phyloP scores from a whole-genome alignment of 2,888 invertebrate species.

The Pandemis cinnamomeana region DNA sequence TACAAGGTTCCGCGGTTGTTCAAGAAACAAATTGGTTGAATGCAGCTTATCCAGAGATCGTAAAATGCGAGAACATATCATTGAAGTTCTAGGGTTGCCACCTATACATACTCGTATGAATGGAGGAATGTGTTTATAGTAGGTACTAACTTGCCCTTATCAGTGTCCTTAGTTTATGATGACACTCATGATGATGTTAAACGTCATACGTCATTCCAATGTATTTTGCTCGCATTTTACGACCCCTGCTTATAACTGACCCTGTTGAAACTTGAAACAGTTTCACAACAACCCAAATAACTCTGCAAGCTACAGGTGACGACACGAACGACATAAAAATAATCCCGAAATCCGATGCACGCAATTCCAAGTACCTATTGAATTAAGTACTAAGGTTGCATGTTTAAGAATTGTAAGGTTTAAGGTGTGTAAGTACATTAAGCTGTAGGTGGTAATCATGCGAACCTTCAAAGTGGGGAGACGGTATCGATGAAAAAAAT shows the following conservation, averaged over 20 bases:
- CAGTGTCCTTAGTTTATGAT: too few relatives aligned
- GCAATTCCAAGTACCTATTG: constrained; percentile 9
- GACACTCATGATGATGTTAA: too few relatives aligned
- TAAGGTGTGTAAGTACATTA: constrained; percentile 14
- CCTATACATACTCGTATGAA: too few relatives aligned
- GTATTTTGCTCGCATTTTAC: too few relatives aligned
- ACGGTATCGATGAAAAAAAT: neutral
- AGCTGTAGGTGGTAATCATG: constrained; percentile 25
- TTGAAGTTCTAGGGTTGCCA: too few relatives aligned
- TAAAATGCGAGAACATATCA: too few relatives aligned
- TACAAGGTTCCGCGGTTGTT: too few relatives aligned
- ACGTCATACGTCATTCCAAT: too few relatives aligned
- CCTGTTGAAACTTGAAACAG: neutral
- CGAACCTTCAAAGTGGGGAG: neutral
- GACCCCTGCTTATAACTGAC: neutral
- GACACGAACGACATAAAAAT: constrained; percentile 1
- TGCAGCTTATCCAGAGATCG: too few relatives aligned
- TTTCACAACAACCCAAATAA: constrained; percentile 6
- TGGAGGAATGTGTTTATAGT: too few relatives aligned
- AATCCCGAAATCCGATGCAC: neutral
- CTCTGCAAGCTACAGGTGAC: neutral
- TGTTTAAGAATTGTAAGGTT: neutral
- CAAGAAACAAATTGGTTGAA: too few relatives aligned
- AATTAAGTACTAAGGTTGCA: neutral
- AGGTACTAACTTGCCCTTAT: too few relatives aligned